Conservation (phyloP, 2,113 vertebrate species). For the Micromys minutus region DNA sequence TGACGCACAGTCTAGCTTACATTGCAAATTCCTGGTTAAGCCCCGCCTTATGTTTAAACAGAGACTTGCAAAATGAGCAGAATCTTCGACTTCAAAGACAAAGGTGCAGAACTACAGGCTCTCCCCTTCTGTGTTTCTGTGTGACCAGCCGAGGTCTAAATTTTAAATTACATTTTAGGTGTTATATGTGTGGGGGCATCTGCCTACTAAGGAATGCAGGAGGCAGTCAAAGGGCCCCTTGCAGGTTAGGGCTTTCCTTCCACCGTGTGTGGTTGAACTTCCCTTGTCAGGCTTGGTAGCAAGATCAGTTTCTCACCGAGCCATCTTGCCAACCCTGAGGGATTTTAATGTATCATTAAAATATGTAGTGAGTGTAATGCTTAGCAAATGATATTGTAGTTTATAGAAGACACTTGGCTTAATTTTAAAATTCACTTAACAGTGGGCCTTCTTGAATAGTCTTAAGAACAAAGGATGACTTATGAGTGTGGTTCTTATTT, state of each 20-base stretch:
- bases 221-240: not conserved
- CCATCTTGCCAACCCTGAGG: not conserved
- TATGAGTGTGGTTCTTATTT: not conserved
- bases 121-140: not conserved
- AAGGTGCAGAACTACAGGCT: not conserved
- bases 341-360: not conserved
- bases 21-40: not conserved
- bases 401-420: not conserved
- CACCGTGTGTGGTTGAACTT: not conserved
- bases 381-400: not conserved
- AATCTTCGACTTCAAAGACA: not conserved
- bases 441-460: not conserved
- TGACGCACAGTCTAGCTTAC: not conserved
- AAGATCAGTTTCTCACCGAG: too few species aligned
- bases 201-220: not conserved
- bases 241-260: too few species aligned
- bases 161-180: not conserved
- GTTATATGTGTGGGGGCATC: not conserved
- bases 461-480: not conserved
- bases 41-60: not conserved
- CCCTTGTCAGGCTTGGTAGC: too few species aligned
- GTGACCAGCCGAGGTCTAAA: not conserved
- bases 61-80: not conserved
- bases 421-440: constrained; percentile 29
- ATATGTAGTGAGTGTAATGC: not conserved